Evolutionary conservation across 2,888 invertebrate species (phyloP), one percentile per base, ranked within the genome.

Genomic region (Hypomecis punctinalis): DNA sequence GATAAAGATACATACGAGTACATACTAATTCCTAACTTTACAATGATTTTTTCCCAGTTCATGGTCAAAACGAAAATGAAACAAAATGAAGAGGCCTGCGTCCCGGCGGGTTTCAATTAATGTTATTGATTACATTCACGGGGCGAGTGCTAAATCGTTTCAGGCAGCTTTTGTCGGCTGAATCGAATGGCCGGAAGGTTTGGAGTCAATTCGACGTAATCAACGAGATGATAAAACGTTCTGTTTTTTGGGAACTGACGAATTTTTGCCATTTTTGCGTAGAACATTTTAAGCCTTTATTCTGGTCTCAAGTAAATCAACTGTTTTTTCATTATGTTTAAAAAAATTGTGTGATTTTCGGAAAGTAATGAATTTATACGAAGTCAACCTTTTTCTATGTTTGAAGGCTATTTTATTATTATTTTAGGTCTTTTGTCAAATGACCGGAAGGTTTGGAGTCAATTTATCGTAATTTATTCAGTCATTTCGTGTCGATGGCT

Each of bases 91-190:
- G 56, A 51, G 63, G 7, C 54, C 54, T 49, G 43, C 39, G 6
- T 37, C 48, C 63, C 45, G 40, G 8, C 23, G 45, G 49, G 43
- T 64, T 65, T 68, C 66, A 66, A 70, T 70, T 66, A 62, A 63
- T 64, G 56, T 62, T 65, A 69, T 68, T 68, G 71, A 66, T 68
- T 55, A 66, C 52, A 48, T 45, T 13, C 55, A 52, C 46, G 49
- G 56, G 35, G 6, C 52, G 59, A 60, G 46, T 54, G 64, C 61
- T 63, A 65, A 68, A 66, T 61, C 54, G 61, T 64, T 63, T 33
- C 61, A 60, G 57, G 61, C 59, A 63, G 36, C 54, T 54, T 68
- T 68, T 68, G 59, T 51, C 40, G 49, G 43, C 49, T 45, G 49
- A 59, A 53, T 53, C 43, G 43, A 45, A 46, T 53, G 62, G 10